These are phyloP conservation scores for Lasioglossum marginatum DNA, from an alignment of 2,888 invertebrate genomes.

Conservation along the genomic window DNA sequence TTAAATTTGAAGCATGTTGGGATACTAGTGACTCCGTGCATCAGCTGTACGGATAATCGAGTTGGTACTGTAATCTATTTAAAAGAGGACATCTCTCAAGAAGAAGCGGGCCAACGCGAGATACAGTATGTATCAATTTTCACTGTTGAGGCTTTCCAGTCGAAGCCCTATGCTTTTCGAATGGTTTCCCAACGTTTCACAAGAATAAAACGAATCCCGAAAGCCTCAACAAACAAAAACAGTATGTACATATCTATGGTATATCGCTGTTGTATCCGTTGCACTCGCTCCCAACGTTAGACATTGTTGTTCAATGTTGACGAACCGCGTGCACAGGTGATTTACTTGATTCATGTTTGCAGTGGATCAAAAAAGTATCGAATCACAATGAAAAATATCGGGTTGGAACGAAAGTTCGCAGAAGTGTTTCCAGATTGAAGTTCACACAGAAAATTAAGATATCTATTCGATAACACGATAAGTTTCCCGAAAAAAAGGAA, in stretches of 20 bases:
- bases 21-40: not conserved
- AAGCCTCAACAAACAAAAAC: not conserved
- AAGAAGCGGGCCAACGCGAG: constrained; percentile 97
- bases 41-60: not conserved
- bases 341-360: not conserved
- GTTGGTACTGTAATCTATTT: not conserved
- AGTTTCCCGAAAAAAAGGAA: too few species aligned
- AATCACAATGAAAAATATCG: not conserved
- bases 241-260: not conserved
- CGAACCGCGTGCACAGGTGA: not conserved
- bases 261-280: not conserved
- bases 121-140: constrained; percentile 90
- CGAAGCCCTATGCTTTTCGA: not conserved
- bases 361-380: not conserved
- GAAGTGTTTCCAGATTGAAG: not conserved
- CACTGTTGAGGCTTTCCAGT: not conserved
- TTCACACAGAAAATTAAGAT: not conserved
- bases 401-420: not conserved
- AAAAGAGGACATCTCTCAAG: constrained; percentile 95
- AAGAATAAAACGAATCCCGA: not conserved
- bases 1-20: not conserved
- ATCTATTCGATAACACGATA: too few species aligned
- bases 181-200: not conserved
- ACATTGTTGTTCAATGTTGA: not conserved
- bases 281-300: not conserved